These are phyloP conservation scores for Ciconia boyciana DNA, from an alignment of 2,113 vertebrate species.

Conservation along the genomic window DNA sequence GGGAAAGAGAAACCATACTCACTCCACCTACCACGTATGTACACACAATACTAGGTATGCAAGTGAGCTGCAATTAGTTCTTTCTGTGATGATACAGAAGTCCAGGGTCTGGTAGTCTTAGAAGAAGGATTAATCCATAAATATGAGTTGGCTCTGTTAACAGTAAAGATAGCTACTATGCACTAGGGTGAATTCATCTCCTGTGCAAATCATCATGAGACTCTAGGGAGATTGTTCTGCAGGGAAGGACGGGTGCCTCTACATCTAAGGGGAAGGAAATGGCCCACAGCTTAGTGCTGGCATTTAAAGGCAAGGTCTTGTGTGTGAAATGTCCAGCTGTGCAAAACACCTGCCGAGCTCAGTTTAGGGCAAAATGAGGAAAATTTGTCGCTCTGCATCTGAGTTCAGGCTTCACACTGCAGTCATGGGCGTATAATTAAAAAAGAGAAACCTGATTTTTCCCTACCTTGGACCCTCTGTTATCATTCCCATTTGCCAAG, in stretches of 20 bases:
- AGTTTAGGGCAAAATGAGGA: background rate
- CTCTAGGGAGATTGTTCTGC: background rate
- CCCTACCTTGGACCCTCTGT: background rate
- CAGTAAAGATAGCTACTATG: background rate
- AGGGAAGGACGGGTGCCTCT: background rate
- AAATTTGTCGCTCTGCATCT: background rate
- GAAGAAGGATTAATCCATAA: background rate
- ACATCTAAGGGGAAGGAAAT: background rate
- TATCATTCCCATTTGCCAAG: background rate
- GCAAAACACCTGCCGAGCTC: background rate
- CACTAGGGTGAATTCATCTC: background rate
- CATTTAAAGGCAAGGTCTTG: background rate
- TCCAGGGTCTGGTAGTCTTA: background rate
- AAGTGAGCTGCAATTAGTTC: background rate
- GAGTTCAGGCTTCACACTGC: background rate
- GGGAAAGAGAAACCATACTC: background rate
- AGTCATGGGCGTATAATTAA: background rate
- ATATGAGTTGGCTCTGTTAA: background rate
- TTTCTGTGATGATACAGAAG: background rate
- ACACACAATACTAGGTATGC: background rate
- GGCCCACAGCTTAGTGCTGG: background rate
- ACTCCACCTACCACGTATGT: rapidly evolving
- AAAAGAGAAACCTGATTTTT: background rate
- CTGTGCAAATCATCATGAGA: background rate
- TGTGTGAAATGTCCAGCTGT: background rate